phyloP scores from a whole-genome alignment of 2,797 vertebrate genomes.

The Rhinella marina region DNA sequence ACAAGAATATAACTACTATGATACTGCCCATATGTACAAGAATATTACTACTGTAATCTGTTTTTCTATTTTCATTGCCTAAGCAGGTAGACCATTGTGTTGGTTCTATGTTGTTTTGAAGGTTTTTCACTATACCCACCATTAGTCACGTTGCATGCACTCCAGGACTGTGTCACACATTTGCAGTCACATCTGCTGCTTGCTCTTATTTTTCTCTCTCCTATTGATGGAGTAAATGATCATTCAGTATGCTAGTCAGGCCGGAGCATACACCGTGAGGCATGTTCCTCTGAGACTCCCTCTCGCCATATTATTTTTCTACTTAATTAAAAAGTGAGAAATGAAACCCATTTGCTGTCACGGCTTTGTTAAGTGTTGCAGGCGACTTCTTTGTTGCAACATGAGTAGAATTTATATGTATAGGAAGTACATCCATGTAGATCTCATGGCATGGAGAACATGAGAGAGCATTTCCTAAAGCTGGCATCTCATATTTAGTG shows the following conservation, averaged over 20 bases:
- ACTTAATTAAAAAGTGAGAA: slow-evolving; percentile 58
- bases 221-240: slow-evolving; percentile 46
- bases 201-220: background rate
- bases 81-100: no score
- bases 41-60: no score
- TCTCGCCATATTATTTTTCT: slow-evolving; percentile 39
- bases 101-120: no score
- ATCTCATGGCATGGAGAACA: background rate
- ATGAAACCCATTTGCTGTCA: slow-evolving; percentile 35
- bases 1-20: no score
- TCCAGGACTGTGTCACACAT: background rate
- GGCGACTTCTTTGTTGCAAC: background rate
- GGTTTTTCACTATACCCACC: no score
- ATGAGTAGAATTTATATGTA: background rate
- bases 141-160: background rate
- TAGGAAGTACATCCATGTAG: background rate
- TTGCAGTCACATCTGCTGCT: background rate
- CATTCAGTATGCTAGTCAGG: slow-evolving; percentile 19
- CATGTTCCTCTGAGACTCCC: slow-evolving; percentile 15
- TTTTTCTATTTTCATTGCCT: no score
- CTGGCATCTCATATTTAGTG: no score
- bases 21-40: no score
- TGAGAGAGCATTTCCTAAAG: background rate
- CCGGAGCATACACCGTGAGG: background rate
- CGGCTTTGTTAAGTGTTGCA: background rate